These are phyloP conservation scores for Rhinoptilus africanus DNA, from an alignment of 2,113 vertebrate species.

Conservation along the genomic window DNA sequence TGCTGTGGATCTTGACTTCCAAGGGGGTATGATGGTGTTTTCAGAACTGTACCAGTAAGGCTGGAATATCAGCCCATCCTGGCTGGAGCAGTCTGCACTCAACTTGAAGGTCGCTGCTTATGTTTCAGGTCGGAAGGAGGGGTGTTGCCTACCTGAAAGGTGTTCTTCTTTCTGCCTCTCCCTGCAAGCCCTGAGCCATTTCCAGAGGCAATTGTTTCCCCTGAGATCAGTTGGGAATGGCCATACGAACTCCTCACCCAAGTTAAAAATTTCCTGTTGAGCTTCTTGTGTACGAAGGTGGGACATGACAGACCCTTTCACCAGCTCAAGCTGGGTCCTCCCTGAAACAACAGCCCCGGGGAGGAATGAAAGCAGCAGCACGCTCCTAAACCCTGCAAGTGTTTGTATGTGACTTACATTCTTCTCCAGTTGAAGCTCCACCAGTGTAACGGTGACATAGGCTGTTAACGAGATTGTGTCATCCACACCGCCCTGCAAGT, in stretches of 20 bases:
- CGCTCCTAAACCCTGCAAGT: background rate
- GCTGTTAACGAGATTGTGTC: slow-evolving; percentile 79
- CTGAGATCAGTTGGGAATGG: background rate
- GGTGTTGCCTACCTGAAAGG: background rate
- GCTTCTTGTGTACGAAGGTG: background rate
- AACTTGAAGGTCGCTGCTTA: background rate
- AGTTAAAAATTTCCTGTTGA: background rate
- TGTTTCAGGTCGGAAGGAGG: background rate
- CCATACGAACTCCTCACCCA: background rate
- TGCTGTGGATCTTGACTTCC: background rate
- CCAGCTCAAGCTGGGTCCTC: background rate
- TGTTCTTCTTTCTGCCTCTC: background rate
- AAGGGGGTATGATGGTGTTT: rapidly evolving
- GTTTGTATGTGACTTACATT: slow-evolving; percentile 31
- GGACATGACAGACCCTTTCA: background rate
- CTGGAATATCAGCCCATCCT: background rate
- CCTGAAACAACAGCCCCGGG: background rate
- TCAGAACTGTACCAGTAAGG: background rate
- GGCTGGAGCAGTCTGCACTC: background rate
- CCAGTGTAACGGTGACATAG: slow-evolving; percentile 73
- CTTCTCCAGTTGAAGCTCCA: slow-evolving; percentile 68
- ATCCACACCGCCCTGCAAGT: slow-evolving; percentile 78
- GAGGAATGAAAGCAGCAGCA: background rate
- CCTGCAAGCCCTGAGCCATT: background rate
- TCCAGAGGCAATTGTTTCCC: background rate